These are phyloP conservation scores for Actinemys pallida DNA, from an alignment of 2,113 vertebrate genomes.

Conservation along the genomic window DNA sequence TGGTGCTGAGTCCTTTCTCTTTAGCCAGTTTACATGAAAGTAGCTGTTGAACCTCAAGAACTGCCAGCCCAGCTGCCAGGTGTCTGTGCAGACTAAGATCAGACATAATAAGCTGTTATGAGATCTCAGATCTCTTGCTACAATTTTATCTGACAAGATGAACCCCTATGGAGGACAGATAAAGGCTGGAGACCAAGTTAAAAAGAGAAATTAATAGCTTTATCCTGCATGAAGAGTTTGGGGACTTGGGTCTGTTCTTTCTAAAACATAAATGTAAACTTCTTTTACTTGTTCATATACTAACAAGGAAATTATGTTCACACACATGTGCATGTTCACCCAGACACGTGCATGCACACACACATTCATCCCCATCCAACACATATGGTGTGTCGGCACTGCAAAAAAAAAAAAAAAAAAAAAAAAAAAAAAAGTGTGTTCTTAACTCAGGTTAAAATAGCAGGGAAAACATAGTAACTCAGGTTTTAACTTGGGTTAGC, in stretches of 20 bases:
- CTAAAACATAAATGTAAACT: not conserved
- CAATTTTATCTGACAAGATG: not conserved
- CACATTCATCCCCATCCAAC: not conserved
- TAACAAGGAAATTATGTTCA: not conserved
- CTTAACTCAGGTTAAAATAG: not conserved
- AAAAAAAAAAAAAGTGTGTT: not conserved
- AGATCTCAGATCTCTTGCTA: conserved; percentile 14
- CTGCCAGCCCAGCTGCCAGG: not conserved
- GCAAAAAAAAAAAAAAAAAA: not conserved
- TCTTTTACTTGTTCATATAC: not conserved
- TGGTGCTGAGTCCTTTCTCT: conserved; percentile 14
- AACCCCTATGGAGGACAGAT: not conserved
- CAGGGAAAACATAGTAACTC: not conserved
- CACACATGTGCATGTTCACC: conserved; percentile 24
- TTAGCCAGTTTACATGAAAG: not conserved
- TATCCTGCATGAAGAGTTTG: not conserved
- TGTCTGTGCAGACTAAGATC: not conserved
- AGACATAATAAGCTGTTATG: not conserved
- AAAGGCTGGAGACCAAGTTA: not conserved
- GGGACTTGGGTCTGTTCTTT: not conserved
- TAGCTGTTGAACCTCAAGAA: not conserved
- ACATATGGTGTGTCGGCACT: not conserved
- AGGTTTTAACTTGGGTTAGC: not conserved
- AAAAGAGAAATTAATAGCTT: not conserved
- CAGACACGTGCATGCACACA: not conserved